Percentiles rank a stretch among this genome's conserved stretches.
phyloP scores from a whole-genome alignment of 2,113 vertebrate genomes.

The Sylvilagus bachmani region DNA sequence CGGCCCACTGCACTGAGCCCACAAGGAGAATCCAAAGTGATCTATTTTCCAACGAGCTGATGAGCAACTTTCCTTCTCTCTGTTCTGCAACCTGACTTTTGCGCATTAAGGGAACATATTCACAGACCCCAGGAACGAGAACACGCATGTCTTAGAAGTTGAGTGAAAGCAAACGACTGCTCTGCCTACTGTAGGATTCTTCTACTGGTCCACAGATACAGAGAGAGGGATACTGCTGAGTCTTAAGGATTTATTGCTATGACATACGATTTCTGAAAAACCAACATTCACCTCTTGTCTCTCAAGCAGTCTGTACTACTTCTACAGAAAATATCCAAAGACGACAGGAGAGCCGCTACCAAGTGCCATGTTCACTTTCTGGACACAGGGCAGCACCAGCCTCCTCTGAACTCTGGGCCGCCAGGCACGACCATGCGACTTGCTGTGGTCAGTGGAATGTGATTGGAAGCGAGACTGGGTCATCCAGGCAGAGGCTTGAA shows the following conservation, averaged over 20 bases:
- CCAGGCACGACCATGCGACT: neutral
- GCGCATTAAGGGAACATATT: neutral
- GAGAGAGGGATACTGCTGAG: neutral
- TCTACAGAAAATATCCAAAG: neutral
- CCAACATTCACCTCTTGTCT: neutral
- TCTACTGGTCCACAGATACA: no score
- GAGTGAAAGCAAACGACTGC: neutral
- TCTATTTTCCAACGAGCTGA: neutral
- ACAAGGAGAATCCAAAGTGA: neutral
- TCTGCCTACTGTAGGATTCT: neutral
- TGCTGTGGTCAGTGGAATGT: neutral
- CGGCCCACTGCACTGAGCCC: no score
- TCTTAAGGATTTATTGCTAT: neutral
- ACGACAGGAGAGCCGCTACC: neutral
- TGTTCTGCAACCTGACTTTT: neutral
- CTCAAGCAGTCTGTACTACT: neutral
- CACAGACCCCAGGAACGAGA: neutral
- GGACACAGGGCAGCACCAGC: neutral
- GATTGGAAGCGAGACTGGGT: neutral
- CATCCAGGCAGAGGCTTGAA: neutral
- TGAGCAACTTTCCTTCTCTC: neutral
- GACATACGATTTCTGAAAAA: constrained; percentile 3
- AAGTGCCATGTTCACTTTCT: neutral
- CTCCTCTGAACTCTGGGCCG: neutral
- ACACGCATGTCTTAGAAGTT: neutral